phyloP scores from a whole-genome alignment of 1,140 invertebrate species.

The Euwallacea similis region DNA sequence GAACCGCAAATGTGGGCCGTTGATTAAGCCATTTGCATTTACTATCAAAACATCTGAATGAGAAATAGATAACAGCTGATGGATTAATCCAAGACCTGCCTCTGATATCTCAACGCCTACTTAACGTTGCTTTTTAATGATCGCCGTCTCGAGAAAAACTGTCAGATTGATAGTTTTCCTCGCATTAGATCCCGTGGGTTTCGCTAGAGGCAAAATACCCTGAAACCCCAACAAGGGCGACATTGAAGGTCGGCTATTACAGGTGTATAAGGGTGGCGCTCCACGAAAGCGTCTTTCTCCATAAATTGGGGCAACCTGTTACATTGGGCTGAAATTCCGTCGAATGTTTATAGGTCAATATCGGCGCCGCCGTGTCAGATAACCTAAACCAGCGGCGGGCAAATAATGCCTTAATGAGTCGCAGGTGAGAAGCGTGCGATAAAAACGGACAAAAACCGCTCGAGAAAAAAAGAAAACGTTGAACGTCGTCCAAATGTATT shows the following conservation, averaged over 20 bases:
- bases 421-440: neutral
- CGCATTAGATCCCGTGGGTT: too few relatives aligned
- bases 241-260: neutral
- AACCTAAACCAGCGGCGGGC: neutral
- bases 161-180: too few relatives aligned
- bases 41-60: too few relatives aligned
- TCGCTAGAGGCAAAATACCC: too few relatives aligned
- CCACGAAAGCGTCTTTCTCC: neutral
- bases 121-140: too few relatives aligned
- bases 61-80: too few relatives aligned
- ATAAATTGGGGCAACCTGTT: conserved; percentile 21
- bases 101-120: too few relatives aligned
- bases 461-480: conserved; percentile 10
- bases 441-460: conserved; percentile 10
- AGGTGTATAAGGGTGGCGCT: neutral
- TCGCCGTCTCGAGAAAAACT: too few relatives aligned
- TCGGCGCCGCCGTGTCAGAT: neutral
- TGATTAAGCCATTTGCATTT: too few relatives aligned
- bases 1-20: too few relatives aligned
- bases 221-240: too few relatives aligned
- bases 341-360: conserved; percentile 30
- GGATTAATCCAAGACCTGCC: too few relatives aligned
- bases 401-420: neutral
- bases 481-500: conserved; percentile 25
- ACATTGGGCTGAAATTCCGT: conserved; percentile 10